Evolutionary conservation across 1,140 invertebrate genomes (phyloP).

Genomic region (Zaprionus nigranus): DNA sequence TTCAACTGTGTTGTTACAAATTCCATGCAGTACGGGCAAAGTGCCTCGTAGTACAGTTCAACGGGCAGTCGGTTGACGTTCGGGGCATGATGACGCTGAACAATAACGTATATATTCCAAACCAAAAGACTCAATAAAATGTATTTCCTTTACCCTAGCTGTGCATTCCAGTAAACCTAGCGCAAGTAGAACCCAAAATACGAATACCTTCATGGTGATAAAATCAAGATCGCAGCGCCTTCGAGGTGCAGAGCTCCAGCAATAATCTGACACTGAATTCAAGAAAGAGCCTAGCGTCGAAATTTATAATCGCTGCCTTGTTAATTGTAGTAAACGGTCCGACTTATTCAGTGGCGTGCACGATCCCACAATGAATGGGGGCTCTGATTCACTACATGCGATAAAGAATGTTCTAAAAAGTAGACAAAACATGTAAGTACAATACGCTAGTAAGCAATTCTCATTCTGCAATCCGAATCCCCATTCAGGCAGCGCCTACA

Average conservation of each 20-base stretch:
- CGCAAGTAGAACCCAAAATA: constrained; percentile 1
- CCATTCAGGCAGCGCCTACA: not conserved
- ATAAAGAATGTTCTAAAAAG: not conserved
- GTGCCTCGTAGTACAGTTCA: constrained; percentile 76
- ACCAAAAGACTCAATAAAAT: not conserved
- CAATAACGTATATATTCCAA: not conserved
- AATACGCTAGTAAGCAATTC: not conserved
- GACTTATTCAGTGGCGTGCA: constrained; percentile 7
- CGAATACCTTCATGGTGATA: constrained; percentile 8
- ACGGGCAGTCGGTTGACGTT: constrained; percentile 41
- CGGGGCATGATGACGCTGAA: constrained; percentile 30
- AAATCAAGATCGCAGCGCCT: not conserved
- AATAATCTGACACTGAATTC: constrained; percentile 25
- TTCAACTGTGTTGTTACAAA: constrained; percentile 66
- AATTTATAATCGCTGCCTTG: constrained; percentile 14
- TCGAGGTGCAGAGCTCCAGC: not conserved
- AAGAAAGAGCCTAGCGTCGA: constrained; percentile 11
- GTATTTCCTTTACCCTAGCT: constrained; percentile 4
- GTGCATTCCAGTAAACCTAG: not conserved
- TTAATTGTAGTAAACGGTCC: constrained; percentile 8
- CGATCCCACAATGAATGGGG: not conserved
- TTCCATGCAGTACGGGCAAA: constrained; percentile 74
- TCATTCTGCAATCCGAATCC: not conserved
- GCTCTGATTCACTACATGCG: not conserved
- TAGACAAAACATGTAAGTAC: not conserved